Conservation (phyloP, 2,113 vertebrate species). For the Halichoerus grypus region DNA sequence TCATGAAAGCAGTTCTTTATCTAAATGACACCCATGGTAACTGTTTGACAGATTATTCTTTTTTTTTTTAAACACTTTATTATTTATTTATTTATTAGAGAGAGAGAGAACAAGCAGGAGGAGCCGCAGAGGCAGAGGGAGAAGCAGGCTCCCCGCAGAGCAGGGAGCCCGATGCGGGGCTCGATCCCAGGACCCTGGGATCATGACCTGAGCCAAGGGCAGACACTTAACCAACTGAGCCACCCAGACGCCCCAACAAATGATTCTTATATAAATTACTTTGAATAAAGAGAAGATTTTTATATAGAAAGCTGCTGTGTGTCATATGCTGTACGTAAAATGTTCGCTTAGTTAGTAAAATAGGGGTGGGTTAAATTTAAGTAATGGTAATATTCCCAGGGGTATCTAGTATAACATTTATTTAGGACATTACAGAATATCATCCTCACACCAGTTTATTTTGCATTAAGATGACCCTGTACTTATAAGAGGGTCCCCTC, state of each 20-base stretch:
- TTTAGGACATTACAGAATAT: neutral
- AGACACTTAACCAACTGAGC: neutral
- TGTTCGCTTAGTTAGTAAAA: neutral
- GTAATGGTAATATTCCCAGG: neutral
- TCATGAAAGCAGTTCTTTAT: conserved; percentile 5
- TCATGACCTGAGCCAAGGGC: neutral
- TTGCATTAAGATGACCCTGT: neutral
- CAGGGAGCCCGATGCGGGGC: neutral
- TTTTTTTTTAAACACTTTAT: neutral
- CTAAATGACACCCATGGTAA: neutral
- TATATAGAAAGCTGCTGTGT: neutral
- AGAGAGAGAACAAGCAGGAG: neutral
- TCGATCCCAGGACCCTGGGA: neutral
- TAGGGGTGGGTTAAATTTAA: neutral
- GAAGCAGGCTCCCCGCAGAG: neutral
- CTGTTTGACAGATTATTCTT: conserved; percentile 14
- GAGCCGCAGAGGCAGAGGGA: neutral
- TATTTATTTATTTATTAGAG: neutral
- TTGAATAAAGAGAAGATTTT: conserved; percentile 3
- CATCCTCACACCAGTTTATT: neutral
- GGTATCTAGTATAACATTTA: neutral
- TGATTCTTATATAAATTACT: conserved; percentile 29
- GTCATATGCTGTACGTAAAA: neutral
- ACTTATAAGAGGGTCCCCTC: neutral
- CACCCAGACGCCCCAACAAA: neutral